Evolutionary conservation across 2,888 invertebrate genomes (phyloP).

Genomic region (Trypoxylon attenuatum): DNA sequence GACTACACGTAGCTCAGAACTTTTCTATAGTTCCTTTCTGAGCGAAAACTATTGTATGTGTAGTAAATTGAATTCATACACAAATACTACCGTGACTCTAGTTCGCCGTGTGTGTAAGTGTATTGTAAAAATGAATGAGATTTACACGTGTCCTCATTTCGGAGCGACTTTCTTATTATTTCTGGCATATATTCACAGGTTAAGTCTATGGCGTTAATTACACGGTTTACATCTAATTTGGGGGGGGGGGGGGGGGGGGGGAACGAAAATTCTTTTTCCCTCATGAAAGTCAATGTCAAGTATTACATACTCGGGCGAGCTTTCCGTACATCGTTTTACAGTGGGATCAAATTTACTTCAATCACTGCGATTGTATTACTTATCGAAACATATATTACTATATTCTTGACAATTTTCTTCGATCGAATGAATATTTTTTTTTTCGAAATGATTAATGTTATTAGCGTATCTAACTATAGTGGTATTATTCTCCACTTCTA

Average conservation of each 20-base stretch:
- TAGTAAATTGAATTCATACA: too few relatives aligned
- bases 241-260: too few relatives aligned
- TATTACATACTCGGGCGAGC: conserved; percentile 23
- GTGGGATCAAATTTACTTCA: conserved; percentile 30
- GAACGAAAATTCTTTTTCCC: conserved; percentile 35
- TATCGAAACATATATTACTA: conserved; percentile 35
- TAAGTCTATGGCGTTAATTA: conserved; percentile 11
- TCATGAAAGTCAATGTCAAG: conserved; percentile 36
- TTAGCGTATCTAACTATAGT: conserved; percentile 16
- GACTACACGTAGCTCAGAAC: conserved; percentile 35
- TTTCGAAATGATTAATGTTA: conserved; percentile 27
- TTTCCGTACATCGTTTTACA: conserved; percentile 13
- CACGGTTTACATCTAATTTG: conserved; percentile 17
- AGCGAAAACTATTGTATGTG: conserved; percentile 41
- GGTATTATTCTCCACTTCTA: conserved; percentile 20
- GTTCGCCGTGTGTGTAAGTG: too few relatives aligned
- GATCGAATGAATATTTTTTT: conserved; percentile 20
- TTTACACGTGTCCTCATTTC: conserved; percentile 15
- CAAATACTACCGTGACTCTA: conserved; percentile 32
- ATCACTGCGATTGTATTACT: conserved; percentile 24
- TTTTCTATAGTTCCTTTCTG: conserved; percentile 21
- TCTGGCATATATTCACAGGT: conserved; percentile 25
- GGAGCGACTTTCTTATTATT: conserved; percentile 19
- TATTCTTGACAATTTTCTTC: conserved; percentile 35
- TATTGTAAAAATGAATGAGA: too few relatives aligned